Base-by-base conservation (phyloP, 2,113 vertebrate genomes). In the Glareola pratincola region DNA sequence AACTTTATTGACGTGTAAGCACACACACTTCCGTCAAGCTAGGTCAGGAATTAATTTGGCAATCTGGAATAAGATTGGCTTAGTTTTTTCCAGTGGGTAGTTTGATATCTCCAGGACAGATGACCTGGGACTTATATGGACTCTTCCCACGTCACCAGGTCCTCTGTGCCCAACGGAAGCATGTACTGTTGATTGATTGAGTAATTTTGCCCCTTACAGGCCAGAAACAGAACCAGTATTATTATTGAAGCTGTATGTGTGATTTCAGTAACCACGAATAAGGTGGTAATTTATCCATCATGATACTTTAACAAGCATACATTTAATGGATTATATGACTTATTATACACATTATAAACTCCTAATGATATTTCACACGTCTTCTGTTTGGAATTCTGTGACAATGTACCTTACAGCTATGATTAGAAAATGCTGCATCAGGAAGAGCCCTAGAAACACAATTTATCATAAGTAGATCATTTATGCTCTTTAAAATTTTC, bases 301-400 rank as follows among this genome's bases (percentile, higher is more conserved):
- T 17, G 66, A 75, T 74, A 78, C 50, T 82, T 94, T 85, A 96
- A 94, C 54, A 91, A 94, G 92, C 77, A 14, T 66, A 32, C 23
- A 88, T 79, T 94, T 97, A 96, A 94, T 87, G 91, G 80, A 76
- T 94, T 80, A 81, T 96, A 64, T 36, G 66, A 92, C 88, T 94
- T 97, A 94, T 78, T 91, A 95, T 57, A 89, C 89, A 92, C 69
- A 62, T 91, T 95, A 89, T 79, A 90, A 94, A 82, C 66, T 84
- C 76, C 54, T 91, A 94, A 89, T 81, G 63, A 67, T 86, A 80
- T 92, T 95, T 89, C 89, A 94, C 77, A 73, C 34, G 26, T 82
- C 80, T 60, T 76, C 85, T 67, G 39, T 36, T 62, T 64, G 43
- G 66, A 63, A 78, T 91, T 87, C 69, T 72, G 53, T 24, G 22